Conservation (phyloP, 2,113 vertebrate genomes). For the Pterocles gutturalis region DNA sequence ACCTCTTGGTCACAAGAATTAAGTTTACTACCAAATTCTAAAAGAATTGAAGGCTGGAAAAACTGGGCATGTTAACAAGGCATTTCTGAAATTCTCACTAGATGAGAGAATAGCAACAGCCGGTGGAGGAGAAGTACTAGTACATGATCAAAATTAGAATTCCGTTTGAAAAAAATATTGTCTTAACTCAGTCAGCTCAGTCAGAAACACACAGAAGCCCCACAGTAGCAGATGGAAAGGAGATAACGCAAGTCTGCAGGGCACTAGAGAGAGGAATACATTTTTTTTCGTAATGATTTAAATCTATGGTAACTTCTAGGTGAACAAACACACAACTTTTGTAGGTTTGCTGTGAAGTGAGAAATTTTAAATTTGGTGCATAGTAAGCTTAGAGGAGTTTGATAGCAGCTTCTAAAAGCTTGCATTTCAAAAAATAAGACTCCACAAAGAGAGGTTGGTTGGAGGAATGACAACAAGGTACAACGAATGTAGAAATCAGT, state of each 20-base stretch:
- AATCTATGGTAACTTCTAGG: not conserved
- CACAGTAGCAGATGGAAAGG: not conserved
- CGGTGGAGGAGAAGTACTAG: not conserved
- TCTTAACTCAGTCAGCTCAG: not conserved
- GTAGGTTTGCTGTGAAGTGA: not conserved
- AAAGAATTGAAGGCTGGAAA: not conserved
- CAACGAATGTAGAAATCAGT: not conserved
- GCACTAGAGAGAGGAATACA: not conserved
- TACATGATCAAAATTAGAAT: not conserved
- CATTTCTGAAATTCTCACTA: not conserved
- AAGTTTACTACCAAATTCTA: not conserved
- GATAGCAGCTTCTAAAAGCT: not conserved
- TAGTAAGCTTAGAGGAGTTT: not conserved
- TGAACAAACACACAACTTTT: not conserved
- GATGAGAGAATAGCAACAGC: not conserved
- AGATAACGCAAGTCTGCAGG: not conserved
- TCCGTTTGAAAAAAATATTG: not conserved
- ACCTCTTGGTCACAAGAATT: not conserved
- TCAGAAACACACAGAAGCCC: not conserved
- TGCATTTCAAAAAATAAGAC: not conserved
- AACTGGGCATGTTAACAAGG: not conserved
- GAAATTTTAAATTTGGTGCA: not conserved
- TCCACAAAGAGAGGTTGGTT: not conserved
- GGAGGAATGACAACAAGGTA: not conserved
- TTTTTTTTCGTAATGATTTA: not conserved